These are phyloP conservation scores for Temnothorax longispinosus DNA, from an alignment of 1,140 invertebrate species.

Conservation along the genomic window DNA sequence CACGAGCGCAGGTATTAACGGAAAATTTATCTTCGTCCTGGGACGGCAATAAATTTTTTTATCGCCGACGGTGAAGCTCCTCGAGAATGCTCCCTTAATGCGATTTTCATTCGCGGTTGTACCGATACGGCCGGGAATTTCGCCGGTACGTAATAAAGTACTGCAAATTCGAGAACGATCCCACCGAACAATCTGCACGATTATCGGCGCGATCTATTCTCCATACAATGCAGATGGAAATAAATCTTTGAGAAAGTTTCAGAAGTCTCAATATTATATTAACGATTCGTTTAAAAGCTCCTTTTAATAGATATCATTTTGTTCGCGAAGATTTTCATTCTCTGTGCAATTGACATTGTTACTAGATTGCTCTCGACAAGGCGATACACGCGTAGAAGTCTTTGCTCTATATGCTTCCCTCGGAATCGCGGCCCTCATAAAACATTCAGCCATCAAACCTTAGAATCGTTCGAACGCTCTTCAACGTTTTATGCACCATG, in stretches of 20 bases:
- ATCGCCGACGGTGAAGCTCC: slow-evolving; percentile 53
- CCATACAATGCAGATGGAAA: neutral
- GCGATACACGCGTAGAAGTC: neutral
- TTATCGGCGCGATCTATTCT: neutral
- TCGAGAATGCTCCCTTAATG: slow-evolving; percentile 38
- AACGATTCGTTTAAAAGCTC: neutral
- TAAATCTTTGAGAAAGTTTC: neutral
- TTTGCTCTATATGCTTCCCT: neutral
- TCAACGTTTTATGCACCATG: neutral
- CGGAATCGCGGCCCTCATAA: neutral
- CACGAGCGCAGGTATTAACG: slow-evolving; percentile 4
- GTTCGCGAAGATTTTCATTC: neutral
- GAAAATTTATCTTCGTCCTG: slow-evolving; percentile 64
- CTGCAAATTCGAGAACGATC: slow-evolving; percentile 8
- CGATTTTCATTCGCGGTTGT: slow-evolving; percentile 61
- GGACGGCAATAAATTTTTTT: slow-evolving; percentile 67
- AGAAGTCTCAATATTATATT: neutral
- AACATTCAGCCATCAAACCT: neutral
- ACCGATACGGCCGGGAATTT: slow-evolving; percentile 17
- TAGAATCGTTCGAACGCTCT: slow-evolving; percentile 39
- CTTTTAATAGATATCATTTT: neutral
- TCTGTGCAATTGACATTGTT: neutral
- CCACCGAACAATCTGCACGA: neutral
- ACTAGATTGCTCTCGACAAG: neutral
- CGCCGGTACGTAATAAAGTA: neutral